These are phyloP conservation scores for Girardia tigrina DNA, from an alignment of 2,888 invertebrate species.

Conservation along the genomic window DNA sequence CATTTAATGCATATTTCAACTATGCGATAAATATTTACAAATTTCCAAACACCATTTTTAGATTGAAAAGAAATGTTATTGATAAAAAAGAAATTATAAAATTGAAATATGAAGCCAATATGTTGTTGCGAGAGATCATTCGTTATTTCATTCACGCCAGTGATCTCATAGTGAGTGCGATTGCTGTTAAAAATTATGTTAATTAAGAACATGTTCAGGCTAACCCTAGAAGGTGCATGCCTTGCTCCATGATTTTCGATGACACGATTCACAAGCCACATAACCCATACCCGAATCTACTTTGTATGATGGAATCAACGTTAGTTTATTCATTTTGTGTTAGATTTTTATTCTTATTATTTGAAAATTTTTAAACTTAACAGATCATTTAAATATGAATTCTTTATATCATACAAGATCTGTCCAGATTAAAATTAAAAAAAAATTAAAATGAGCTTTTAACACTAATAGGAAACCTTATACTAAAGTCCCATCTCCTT, in stretches of 20 bases:
- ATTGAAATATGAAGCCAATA: slow-evolving; percentile 7
- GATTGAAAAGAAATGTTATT: not conserved
- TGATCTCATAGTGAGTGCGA: slow-evolving; percentile 24
- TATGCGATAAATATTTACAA: too few relatives aligned
- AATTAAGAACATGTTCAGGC: slow-evolving; percentile 23
- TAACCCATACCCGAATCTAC: slow-evolving; percentile 32
- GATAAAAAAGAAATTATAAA: not conserved
- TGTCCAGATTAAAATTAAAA: too few relatives aligned
- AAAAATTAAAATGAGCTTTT: too few relatives aligned
- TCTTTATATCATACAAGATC: not conserved
- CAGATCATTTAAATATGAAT: not conserved
- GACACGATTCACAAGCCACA: slow-evolving; percentile 14
- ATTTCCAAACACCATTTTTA: too few relatives aligned
- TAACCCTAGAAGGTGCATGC: slow-evolving; percentile 18
- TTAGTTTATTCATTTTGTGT: not conserved
- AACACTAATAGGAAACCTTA: too few relatives aligned
- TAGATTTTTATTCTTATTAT: not conserved
- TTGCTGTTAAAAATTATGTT: not conserved
- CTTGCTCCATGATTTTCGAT: slow-evolving; percentile 25
- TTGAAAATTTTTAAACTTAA: not conserved
- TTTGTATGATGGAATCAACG: slow-evolving; percentile 26
- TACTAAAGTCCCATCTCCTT: too few relatives aligned
- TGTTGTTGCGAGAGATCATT: slow-evolving; percentile 23
- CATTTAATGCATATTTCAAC: too few relatives aligned
- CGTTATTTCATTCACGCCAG: slow-evolving; percentile 24